These are phyloP conservation scores for Anaspis maculata DNA, from an alignment of 2,888 invertebrate species.

Conservation along the genomic window DNA sequence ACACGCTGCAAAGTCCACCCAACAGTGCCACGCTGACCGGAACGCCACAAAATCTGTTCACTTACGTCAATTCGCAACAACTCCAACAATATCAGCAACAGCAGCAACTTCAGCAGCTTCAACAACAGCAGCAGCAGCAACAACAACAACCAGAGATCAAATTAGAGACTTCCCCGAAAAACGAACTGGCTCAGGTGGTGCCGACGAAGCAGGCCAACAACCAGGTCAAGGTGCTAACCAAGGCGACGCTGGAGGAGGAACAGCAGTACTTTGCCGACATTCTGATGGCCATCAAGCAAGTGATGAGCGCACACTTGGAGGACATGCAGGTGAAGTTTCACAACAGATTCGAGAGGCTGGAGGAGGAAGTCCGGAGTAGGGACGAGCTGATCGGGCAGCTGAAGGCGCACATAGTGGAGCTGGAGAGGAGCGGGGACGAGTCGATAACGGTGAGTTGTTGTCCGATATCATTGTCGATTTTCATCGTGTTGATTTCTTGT, in stretches of 20 bases:
- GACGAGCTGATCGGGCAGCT: slow-evolving; percentile 75
- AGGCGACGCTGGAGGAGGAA: slow-evolving; percentile 56
- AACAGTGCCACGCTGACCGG: slow-evolving; percentile 31
- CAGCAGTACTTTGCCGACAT: slow-evolving; percentile 78
- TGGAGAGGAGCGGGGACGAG: slow-evolving; percentile 45
- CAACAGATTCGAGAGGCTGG: slow-evolving; percentile 64
- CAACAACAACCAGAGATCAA: too few relatives aligned
- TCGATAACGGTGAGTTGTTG: slow-evolving; percentile 32
- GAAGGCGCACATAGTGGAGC: slow-evolving; percentile 61
- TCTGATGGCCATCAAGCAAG: slow-evolving; percentile 67
- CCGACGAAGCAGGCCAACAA: slow-evolving; percentile 45
- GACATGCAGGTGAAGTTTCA: slow-evolving; percentile 66
- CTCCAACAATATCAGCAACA: too few relatives aligned
- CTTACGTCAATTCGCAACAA: slow-evolving; percentile 33
- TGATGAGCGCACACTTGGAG: slow-evolving; percentile 66
- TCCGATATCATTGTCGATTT: too few relatives aligned
- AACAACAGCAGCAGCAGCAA: too few relatives aligned
- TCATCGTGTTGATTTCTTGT: too few relatives aligned
- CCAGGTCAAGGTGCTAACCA: slow-evolving; percentile 50
- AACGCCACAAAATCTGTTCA: slow-evolving; percentile 25
- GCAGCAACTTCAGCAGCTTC: too few relatives aligned
- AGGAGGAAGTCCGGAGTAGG: slow-evolving; percentile 70
- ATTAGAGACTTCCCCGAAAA: slow-evolving; percentile 19
- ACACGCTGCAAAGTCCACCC: slow-evolving; percentile 76
- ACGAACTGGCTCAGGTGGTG: slow-evolving; percentile 13